Evolutionary conservation across 1,140 invertebrate genomes (phyloP), one percentile per base, ranked within the genome.

Genomic region (Hermetia illucens): DNA sequence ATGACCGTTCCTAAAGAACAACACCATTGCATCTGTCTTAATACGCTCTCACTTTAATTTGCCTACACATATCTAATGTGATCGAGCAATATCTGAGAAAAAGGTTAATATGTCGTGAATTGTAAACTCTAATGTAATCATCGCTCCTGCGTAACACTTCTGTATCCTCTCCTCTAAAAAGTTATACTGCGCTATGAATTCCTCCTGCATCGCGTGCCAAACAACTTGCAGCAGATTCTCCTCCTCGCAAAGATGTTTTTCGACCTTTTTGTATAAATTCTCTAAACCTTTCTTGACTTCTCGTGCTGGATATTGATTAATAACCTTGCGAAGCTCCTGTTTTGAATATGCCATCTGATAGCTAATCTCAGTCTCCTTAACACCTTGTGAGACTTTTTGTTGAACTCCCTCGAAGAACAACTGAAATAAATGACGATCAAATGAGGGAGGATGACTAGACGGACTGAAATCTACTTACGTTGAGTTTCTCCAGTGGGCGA

Each of bases 201-300:
- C 92, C 62, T 95, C 86, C 71, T 97, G 92, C 94, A 99, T 98
- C 50, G 92, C 90, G 58, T 90, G 74, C 95, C 96, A 99, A 35
- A 98, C 94, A 19, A 84, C 86, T 69, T 95, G 90, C 40, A 96
- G 65, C 21, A 96, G 68, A 62, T 91, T 93, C 53, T 91, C 88
- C 59, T 96, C 90, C 64, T 95, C 91, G 49, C 81, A 89, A 5
- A 97, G 65, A 65, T 97, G 91, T 67, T 98, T 97, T 53, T 94
- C 94, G 13, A 98, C 90, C 66, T 95, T 97, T 58, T 82, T 86
- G 62, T 97, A 98, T 34, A 98, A 68, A 57, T 87, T 77, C 57
- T 97, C 93, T 19, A 98, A 64, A 1, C 91, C 91, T 62, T 88
- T 90, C 62, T 96, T 96, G 4, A 98, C 91, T 66, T 95, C 93